Conservation (phyloP, 1,140 invertebrate species). For the Aphidius gifuensis region DNA sequence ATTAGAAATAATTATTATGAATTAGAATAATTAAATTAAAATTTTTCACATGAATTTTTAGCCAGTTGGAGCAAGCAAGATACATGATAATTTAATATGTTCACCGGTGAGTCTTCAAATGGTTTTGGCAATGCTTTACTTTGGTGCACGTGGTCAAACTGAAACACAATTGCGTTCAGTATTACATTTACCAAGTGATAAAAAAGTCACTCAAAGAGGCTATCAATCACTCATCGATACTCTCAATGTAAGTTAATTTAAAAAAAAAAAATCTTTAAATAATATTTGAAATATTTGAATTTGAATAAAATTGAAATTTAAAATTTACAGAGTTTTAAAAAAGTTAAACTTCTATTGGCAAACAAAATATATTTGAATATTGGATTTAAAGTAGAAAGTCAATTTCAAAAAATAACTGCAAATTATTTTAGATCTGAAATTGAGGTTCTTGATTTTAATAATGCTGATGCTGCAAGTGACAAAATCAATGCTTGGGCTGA, state of each 20-base stretch:
- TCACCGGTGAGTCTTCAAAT: conserved; percentile 7
- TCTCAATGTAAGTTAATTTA: conserved; percentile 11
- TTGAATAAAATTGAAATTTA: not conserved
- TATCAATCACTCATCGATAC: conserved; percentile 15
- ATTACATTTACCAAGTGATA: conserved; percentile 11
- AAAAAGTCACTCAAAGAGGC: not conserved
- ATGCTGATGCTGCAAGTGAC: not conserved
- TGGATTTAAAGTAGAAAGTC: not conserved
- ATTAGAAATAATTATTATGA: no score
- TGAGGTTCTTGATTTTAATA: not conserved
- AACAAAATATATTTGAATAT: not conserved
- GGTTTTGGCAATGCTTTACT: conserved; percentile 6
- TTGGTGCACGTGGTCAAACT: conserved; percentile 7
- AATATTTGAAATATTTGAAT: no score
- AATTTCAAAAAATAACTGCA: conserved; percentile 7
- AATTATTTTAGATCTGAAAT: not conserved
- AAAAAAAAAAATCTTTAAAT: not conserved
- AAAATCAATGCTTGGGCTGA: conserved; percentile 9
- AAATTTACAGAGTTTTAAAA: conserved; percentile 28
- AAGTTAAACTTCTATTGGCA: not conserved
- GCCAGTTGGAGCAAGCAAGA: conserved; percentile 20
- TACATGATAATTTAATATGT: conserved; percentile 4
- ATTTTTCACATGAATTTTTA: conserved; percentile 8
- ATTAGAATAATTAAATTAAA: no score
- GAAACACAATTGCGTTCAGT: not conserved